Evolutionary conservation across 1,140 invertebrate species (phyloP), one percentile per base, ranked within the genome.

Genomic region (Proctacanthus coquilletti): DNA sequence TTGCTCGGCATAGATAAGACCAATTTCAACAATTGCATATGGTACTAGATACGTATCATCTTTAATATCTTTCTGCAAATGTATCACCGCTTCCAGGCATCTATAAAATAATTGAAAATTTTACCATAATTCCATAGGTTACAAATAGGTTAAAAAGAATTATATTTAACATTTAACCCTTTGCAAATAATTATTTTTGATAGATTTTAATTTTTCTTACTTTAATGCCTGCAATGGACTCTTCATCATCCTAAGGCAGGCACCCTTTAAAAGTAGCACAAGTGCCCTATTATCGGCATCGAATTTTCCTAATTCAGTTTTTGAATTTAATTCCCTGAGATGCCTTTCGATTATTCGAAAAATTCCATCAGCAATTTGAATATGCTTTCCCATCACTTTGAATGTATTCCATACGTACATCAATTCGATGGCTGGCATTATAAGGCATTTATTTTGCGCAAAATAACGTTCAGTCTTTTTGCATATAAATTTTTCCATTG

Each of bases 401-500:
- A 95, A 92, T 45, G 87, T 72, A 66, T 96, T 96, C 89, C 89
- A 96, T 1, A 95, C 67, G 52, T 86, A 96, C 47, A 95, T 71
- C 36, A 95, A 66, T 62, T 97, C 92, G 42, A 88, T 66, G 18
- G 78, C 77, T 9, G 92, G 88, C 34, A 95, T 64, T 4, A 83
- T 61, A 23, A 97, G 63, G 27, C 63, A 63, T 18, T 79, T 71
- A 30, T 77, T 74, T 62, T 91, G 82, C 21, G 70, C 65, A 43
- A 75, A 71, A 61, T 80, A 93, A 34, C 85, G 68, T 39, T 78
- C 72, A 14, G 83, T 72, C 52, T 91, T 89, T 51, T 77, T 82
- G 8, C 88, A 72, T 21, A 83, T 79, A 66, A 95, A 97, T 52
- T 97, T 98, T 60, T 98, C 93, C 71, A 95, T 83, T 11, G 93